phyloP scores from a whole-genome alignment of 2,888 invertebrate species.

The Nebria brevicollis region DNA sequence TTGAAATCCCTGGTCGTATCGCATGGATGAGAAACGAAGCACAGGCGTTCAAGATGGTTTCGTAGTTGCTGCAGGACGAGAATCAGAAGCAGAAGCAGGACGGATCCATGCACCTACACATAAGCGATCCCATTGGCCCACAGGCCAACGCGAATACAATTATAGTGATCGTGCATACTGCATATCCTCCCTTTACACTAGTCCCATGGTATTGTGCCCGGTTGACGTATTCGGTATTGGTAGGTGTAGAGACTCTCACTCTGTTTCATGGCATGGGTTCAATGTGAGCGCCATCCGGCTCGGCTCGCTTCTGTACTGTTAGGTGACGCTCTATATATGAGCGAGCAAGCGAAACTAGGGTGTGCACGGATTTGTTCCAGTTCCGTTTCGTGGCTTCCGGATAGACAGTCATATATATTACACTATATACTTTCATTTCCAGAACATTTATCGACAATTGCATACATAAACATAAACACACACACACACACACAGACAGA shows the following conservation, averaged over 20 bases:
- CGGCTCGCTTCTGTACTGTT: not conserved
- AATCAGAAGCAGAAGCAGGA: not conserved
- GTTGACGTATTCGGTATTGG: not conserved
- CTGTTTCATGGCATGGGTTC: not conserved
- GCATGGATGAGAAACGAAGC: constrained; percentile 16
- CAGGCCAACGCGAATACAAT: constrained; percentile 32
- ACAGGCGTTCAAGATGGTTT: constrained; percentile 12
- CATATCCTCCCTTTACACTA: not conserved
- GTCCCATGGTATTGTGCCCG: not conserved
- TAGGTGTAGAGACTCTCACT: constrained; percentile 1
- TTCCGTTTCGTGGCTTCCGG: not conserved
- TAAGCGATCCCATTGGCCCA: constrained; percentile 23
- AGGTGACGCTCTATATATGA: not conserved
- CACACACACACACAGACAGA: not conserved
- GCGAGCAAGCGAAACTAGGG: constrained; percentile 1
- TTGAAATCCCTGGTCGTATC: not conserved
- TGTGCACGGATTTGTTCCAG: not conserved
- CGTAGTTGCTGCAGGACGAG: not conserved
- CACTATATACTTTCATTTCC: not conserved
- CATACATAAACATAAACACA: not conserved
- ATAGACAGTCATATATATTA: not conserved
- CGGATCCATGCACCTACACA: constrained; percentile 14
- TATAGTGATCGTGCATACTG: constrained; percentile 2
- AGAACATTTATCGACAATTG: not conserved
- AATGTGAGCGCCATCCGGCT: constrained; percentile 1